phyloP scores from a whole-genome alignment of 2,113 vertebrate species.

The Zeus faber region DNA sequence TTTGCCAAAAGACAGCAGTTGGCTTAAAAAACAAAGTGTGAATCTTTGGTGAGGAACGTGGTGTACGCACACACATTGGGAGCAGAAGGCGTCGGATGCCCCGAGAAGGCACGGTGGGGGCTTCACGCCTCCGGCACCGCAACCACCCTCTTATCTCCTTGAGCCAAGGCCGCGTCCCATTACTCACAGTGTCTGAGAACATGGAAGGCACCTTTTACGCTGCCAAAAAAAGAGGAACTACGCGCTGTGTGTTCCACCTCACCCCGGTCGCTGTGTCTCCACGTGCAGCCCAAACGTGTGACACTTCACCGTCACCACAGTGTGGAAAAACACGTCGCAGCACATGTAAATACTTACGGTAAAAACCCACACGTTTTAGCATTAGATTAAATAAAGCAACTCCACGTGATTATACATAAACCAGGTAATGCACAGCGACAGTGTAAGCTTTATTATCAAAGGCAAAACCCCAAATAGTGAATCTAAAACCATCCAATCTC shows the following conservation, averaged over 20 bases:
- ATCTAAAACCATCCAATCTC: no score
- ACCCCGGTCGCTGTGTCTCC: slow-evolving; percentile 43
- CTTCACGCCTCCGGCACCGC: slow-evolving; percentile 29
- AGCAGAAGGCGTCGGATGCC: slow-evolving; percentile 30
- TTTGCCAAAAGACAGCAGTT: slow-evolving; percentile 30
- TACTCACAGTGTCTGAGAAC: slow-evolving; percentile 49
- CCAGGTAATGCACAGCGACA: slow-evolving; percentile 2
- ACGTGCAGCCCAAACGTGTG: slow-evolving; percentile 27
- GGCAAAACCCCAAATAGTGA: no score
- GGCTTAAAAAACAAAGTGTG: slow-evolving; percentile 28
- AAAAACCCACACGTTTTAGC: slow-evolving; percentile 23
- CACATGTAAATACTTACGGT: slow-evolving; percentile 32
- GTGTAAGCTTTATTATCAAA: slow-evolving; percentile 30
- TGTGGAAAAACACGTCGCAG: slow-evolving; percentile 16
- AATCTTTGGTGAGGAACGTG: slow-evolving; percentile 38
- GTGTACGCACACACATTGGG: slow-evolving; percentile 12
- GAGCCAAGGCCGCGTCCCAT: slow-evolving; percentile 44
- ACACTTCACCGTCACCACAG: slow-evolving; percentile 17
- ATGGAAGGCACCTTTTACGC: slow-evolving; percentile 36
- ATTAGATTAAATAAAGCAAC: slow-evolving; percentile 26
- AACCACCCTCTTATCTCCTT: slow-evolving; percentile 47
- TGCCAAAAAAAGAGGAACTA: background rate
- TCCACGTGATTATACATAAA: slow-evolving; percentile 14
- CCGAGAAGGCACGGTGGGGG: slow-evolving; percentile 17
- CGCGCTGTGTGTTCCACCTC: slow-evolving; percentile 43